Evolutionary conservation across 1,140 invertebrate genomes (phyloP).

Genomic region (Venustaconcha ellipsiformis): DNA sequence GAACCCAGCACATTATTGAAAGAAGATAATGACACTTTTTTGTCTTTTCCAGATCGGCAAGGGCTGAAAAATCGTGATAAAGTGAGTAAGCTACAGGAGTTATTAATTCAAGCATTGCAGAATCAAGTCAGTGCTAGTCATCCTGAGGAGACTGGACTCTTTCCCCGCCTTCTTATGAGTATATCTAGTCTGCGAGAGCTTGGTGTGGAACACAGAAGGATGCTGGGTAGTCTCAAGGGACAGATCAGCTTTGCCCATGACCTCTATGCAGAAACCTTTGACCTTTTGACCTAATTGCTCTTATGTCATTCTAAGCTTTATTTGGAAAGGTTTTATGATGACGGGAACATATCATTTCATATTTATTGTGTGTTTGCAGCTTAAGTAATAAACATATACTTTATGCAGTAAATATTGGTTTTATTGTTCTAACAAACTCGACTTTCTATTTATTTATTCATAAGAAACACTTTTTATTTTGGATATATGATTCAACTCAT

Average conservation of each 20-base stretch:
- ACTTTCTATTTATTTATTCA: no score
- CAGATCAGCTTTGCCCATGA: slow-evolving; percentile 64
- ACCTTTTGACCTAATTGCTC: slow-evolving; percentile 42
- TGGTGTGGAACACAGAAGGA: slow-evolving; percentile 63
- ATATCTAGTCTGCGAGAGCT: slow-evolving; percentile 66
- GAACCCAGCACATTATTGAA: not conserved
- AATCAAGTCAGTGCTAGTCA: slow-evolving; percentile 54
- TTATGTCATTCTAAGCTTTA: no score
- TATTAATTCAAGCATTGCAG: slow-evolving; percentile 65
- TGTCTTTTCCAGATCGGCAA: slow-evolving; percentile 56
- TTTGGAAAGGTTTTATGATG: no score
- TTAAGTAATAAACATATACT: no score
- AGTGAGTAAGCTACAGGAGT: slow-evolving; percentile 62
- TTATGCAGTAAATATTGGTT: no score
- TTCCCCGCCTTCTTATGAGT: slow-evolving; percentile 66
- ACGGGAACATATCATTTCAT: no score
- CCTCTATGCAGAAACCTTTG: slow-evolving; percentile 66
- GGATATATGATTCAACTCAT: no score
- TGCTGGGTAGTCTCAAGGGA: slow-evolving; percentile 62
- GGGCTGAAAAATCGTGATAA: slow-evolving; percentile 65
- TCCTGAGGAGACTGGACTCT: slow-evolving; percentile 61
- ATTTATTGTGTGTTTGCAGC: no score
- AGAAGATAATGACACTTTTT: slow-evolving; percentile 3
- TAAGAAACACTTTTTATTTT: no score
- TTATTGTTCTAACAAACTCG: no score